Conservation (phyloP, 1,140 invertebrate species). For the Apis florea region DNA sequence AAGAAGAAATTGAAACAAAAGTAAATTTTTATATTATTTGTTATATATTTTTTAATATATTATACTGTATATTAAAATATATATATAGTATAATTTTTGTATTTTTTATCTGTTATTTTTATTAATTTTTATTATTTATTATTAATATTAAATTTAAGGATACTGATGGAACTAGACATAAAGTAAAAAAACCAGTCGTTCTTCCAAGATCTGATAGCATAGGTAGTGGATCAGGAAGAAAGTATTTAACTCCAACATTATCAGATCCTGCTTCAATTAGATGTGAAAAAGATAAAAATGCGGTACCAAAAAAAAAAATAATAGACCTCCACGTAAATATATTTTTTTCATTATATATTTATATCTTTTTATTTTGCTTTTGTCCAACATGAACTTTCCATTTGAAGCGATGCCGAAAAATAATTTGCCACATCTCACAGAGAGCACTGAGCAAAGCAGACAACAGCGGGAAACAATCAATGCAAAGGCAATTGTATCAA, state of each 20-base stretch:
- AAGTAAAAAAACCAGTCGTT: constrained; percentile 79
- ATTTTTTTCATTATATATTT: background rate
- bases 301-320: constrained; percentile 84
- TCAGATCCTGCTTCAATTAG: constrained; percentile 90
- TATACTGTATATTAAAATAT: too few relatives aligned
- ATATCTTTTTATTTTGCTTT: background rate
- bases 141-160: constrained; percentile 59
- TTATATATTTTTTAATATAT: too few relatives aligned
- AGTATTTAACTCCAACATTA: constrained; percentile 92
- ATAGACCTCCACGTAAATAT: constrained; percentile 82
- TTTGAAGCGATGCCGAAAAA: constrained; percentile 74
- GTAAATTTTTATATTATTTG: constrained; percentile 59
- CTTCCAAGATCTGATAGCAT: constrained; percentile 89
- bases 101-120: too few relatives aligned
- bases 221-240: constrained; percentile 89
- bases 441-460: constrained; percentile 76
- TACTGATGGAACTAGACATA: constrained; percentile 69
- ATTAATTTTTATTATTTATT: constrained; percentile 25
- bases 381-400: constrained; percentile 14
- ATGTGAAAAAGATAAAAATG: constrained; percentile 86
- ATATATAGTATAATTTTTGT: background rate
- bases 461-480: constrained; percentile 71
- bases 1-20: constrained; percentile 81
- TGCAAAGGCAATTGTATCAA: constrained; percentile 77
- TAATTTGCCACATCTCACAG: constrained; percentile 79